phyloP scores from a whole-genome alignment of 2,797 vertebrate species.

The Takifugu ocellatus region DNA sequence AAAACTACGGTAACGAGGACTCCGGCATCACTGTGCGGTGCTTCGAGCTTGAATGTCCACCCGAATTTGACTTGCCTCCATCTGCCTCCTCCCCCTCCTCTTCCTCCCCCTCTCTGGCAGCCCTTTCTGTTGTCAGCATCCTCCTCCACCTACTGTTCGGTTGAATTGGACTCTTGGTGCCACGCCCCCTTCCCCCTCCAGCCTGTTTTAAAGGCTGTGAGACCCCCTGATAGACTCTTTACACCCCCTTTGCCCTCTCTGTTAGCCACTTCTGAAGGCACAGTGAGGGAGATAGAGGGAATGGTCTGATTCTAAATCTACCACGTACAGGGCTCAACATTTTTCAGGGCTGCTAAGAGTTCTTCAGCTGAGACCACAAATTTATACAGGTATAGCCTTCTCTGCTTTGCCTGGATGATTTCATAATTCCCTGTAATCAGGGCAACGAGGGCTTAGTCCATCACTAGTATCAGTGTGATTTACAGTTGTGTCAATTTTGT shows the following conservation, averaged over 20 bases:
- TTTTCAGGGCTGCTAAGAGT: conserved; percentile 63
- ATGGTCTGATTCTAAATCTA: conserved; percentile 62
- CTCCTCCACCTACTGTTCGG: conserved; percentile 69
- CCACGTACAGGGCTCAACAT: conserved; percentile 66
- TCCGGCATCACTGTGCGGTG: conserved; percentile 77
- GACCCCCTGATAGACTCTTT: conserved; percentile 58
- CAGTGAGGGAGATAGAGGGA: conserved; percentile 68
- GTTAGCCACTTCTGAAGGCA: conserved; percentile 52
- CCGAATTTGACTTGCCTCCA: conserved; percentile 72
- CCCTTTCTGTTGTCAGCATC: conserved; percentile 59
- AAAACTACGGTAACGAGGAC: conserved; percentile 84
- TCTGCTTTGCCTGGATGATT: conserved; percentile 59
- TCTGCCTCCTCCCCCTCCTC: conserved; percentile 60
- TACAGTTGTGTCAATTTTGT: conserved; percentile 58
- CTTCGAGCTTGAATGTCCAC: conserved; percentile 80
- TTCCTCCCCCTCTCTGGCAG: conserved; percentile 56
- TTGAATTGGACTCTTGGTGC: conserved; percentile 62
- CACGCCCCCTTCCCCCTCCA: conserved; percentile 22
- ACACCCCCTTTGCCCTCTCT: conserved; percentile 64
- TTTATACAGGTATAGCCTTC: conserved; percentile 57
- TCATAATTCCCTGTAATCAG: conserved; percentile 64
- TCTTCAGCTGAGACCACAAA: conserved; percentile 50
- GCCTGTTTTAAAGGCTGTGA: conserved; percentile 74
- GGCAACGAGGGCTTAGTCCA: conserved; percentile 64
- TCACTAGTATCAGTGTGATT: conserved; percentile 47